Conservation (phyloP, 2,113 vertebrate genomes). For the Echinops telfairi region DNA sequence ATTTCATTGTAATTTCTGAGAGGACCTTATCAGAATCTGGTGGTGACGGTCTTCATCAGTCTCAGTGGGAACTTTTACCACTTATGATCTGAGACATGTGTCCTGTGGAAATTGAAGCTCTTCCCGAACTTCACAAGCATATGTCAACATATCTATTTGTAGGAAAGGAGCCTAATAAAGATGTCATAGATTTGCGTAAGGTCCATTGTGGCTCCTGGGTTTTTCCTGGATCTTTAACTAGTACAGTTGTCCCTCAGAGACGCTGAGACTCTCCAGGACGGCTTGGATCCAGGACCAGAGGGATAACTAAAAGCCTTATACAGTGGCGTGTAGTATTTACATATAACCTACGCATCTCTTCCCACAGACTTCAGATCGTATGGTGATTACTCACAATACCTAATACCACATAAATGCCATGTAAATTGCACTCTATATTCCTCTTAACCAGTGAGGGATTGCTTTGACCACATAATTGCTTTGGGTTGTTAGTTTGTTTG, state of each 20-base stretch:
- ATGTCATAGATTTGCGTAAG: slow-evolving; percentile 53
- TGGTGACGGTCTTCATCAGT: slow-evolving; percentile 65
- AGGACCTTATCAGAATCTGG: slow-evolving; percentile 80
- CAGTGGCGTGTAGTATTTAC: background rate
- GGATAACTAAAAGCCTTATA: background rate
- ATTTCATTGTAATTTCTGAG: slow-evolving; percentile 72
- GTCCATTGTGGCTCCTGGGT: slow-evolving; percentile 20
- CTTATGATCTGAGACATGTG: slow-evolving; percentile 64
- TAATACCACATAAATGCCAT: background rate
- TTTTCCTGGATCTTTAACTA: slow-evolving; percentile 67
- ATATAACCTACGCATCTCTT: background rate
- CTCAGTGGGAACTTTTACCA: slow-evolving; percentile 75
- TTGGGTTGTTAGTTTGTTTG: background rate
- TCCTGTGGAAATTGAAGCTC: slow-evolving; percentile 70
- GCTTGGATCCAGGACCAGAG: no score
- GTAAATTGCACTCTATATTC: background rate
- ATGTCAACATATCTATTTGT: slow-evolving; percentile 43
- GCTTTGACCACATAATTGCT: background rate
- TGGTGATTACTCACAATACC: background rate
- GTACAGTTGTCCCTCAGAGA: background rate
- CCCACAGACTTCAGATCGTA: background rate
- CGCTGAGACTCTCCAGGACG: no score
- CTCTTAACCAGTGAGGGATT: background rate
- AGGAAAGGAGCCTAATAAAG: slow-evolving; percentile 59
- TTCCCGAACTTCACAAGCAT: slow-evolving; percentile 59